Conservation (phyloP, 2,797 vertebrate genomes). For the Epinephelus malabaricus region DNA sequence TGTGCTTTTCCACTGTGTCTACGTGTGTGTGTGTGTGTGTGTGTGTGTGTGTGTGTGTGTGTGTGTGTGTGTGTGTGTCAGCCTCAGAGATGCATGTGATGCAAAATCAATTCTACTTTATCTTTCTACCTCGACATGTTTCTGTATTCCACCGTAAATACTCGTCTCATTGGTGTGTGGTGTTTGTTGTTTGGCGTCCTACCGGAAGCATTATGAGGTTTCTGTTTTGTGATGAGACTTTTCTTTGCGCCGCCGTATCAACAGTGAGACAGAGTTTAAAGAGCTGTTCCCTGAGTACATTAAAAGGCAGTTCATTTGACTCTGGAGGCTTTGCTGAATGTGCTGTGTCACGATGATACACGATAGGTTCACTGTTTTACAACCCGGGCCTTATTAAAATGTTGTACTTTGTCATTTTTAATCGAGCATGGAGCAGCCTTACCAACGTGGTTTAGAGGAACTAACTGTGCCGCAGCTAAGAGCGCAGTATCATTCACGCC, state of each 20-base stretch:
- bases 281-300: conserved; percentile 26
- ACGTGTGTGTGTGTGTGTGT: conserved; percentile 11
- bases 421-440: conserved; percentile 9
- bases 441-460: conserved; percentile 5
- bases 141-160: not conserved
- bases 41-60: not conserved
- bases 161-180: not conserved
- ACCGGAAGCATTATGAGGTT: not conserved
- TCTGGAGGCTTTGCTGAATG: conserved; percentile 46
- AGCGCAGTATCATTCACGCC: conserved; percentile 11
- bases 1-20: conserved; percentile 35
- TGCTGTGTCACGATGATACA: conserved; percentile 25
- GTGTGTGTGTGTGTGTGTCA: not conserved
- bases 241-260: not conserved
- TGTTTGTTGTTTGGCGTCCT: not conserved
- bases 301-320: conserved; percentile 43
- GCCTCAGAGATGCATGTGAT: not conserved
- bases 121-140: not conserved
- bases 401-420: conserved; percentile 40
- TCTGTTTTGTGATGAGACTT: not conserved
- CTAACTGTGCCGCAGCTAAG: conserved; percentile 4
- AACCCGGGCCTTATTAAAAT: conserved; percentile 36
- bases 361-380: conserved; percentile 38
- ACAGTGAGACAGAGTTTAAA: conserved; percentile 25
- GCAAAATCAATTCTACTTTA: conserved; percentile 2